These are phyloP conservation scores for Neotoma lepida DNA, from an alignment of 2,113 vertebrate genomes.

Conservation along the genomic window DNA sequence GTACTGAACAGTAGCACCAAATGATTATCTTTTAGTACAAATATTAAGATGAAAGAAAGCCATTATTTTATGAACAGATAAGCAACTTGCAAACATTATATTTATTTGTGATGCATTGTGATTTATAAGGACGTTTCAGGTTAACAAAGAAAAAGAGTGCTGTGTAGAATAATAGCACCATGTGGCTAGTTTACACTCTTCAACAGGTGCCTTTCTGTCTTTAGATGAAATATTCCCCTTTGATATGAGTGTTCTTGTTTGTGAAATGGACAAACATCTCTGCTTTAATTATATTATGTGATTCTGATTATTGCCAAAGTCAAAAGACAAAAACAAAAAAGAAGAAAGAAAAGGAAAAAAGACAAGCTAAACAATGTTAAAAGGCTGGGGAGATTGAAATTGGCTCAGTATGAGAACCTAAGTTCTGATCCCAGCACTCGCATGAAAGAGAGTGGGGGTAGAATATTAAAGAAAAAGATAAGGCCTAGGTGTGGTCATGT, in stretches of 20 bases:
- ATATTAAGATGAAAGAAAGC: slow-evolving; percentile 63
- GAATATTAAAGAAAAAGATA: background rate
- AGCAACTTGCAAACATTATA: slow-evolving; percentile 45
- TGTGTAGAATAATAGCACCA: background rate
- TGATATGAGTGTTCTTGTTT: slow-evolving; percentile 14
- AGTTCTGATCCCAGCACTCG: no score
- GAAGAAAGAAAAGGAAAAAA: background rate
- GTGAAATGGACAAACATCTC: slow-evolving; percentile 26
- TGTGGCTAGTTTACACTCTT: background rate
- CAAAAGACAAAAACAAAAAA: background rate
- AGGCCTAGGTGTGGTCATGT: background rate
- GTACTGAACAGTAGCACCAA: slow-evolving; percentile 47
- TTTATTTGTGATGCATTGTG: slow-evolving; percentile 7
- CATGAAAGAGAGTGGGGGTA: background rate
- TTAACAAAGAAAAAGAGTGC: background rate
- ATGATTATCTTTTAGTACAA: slow-evolving; percentile 47
- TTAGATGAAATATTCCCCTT: background rate
- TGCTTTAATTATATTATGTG: slow-evolving; percentile 16
- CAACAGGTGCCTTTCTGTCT: background rate
- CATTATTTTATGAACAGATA: slow-evolving; percentile 58
- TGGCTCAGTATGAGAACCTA: background rate
- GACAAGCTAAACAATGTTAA: background rate
- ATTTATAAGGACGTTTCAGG: background rate
- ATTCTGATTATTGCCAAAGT: background rate
- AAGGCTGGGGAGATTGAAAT: background rate